Evolutionary conservation across 2,888 invertebrate species (phyloP), one percentile per base, ranked within the genome.

Genomic region (Coelinius sp.): DNA sequence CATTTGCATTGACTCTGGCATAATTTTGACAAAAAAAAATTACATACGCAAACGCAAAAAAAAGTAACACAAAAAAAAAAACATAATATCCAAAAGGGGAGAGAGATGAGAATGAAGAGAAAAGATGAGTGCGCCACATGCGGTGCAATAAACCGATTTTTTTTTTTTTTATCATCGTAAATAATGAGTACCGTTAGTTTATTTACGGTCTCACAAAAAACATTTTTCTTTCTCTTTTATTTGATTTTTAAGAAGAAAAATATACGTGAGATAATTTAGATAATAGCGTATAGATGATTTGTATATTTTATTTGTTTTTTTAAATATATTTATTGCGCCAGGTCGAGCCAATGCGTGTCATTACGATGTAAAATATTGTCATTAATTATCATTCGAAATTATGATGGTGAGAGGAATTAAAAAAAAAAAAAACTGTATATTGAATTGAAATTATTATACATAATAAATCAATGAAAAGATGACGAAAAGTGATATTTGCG

Each of bases 301-400:
- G 86, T 87, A 87, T 81, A 86, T 86, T 86, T 86, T 82, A 81
- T 82, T 86, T 84, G 31, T 38, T 78, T 83, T 83, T 83, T 79
- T 78, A 80, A 79, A 83, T 86, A 86, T 86, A 86, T 86, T 87
- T 87, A 81, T 79, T 80, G 82, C 83, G 82, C 79, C 72, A 63
- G 73, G 76, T 72, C 82, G 82, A 84, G 82, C 79, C 78, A 80
- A 78, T 78, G 81, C 82, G 85, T 84, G 85, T 84, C 84, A 79
- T 85, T 83, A 83, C 82, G 81, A n/a, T 87, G 86, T 87, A 86
- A 86, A 86, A 87, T 86, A 87, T 79, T 84, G 83, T 85, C 86
- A 85, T 84, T 85, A 82, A 78, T 81, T 84, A 83, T 83, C 86
- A 85, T 83, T 86, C 85, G 84, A 83, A 83, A 81, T 84, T 85